Base-by-base conservation (phyloP, 2,888 invertebrate genomes). In the Sinelater perroti region DNA sequence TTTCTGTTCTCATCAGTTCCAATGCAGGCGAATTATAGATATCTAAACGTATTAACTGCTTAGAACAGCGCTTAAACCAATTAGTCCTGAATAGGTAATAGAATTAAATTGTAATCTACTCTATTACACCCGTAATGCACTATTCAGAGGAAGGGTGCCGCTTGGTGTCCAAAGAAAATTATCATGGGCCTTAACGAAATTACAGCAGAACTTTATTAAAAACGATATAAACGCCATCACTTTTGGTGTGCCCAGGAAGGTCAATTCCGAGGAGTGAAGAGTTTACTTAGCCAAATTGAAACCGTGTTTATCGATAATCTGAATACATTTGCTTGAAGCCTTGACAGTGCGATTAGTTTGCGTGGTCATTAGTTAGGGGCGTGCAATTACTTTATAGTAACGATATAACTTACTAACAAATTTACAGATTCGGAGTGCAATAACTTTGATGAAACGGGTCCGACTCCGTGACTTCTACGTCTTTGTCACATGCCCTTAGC, bases 221-320 rank as follows among this genome's bases (percentile, higher is more conserved):
- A 52, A 31, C 33, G 40, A 42, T 44, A 17, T 10, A 33, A 44
- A 44, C 17, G 33, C 35, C 44, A 52, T 52, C 52, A 52, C 28
- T 50, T 50, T 14, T 18, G 30, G 33, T 24, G 14, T 42, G 40
- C 24, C 18, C 10, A 24, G 28, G 24, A 42, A 52, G 30, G 44
- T 38, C 30, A 55, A 40, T 38, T 45, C 31, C 31, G 21, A 17
- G 40, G 38, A 55, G 55, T 55, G 47, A 55, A 55, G 47, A 55
- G 55, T 55, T 55, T 55, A 55, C 55, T 55, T 55, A 47, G 55
- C 40, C 26, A 55, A 55, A 55, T 47, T 55, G 55, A 40, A 47
- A 26, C 47, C 46, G 38, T 55, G 55, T 46, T 55, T 47, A 47
- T 55, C 55, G 55, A 35, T 45, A 47, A 55, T 55, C 40, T 47